Percentiles rank a stretch among this genome's conserved stretches.
Conservation (phyloP, 2,113 vertebrate genomes). For the Aptenodytes patagonicus region DNA sequence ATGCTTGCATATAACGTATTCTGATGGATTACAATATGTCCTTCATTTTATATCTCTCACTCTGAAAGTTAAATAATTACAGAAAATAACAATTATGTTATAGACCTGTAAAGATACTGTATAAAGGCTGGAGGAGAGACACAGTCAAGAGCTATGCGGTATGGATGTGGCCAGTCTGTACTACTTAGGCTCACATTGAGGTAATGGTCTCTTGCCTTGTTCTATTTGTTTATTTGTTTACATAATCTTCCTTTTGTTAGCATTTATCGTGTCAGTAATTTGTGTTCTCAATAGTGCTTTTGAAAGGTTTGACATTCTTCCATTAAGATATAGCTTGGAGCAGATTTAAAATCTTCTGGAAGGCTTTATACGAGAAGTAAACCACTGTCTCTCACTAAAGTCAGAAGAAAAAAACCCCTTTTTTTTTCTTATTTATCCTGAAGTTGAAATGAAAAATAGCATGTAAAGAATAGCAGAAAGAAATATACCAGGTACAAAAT, state of each 20-base stretch:
- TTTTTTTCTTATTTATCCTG: background rate
- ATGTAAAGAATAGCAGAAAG: background rate
- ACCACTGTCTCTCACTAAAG: background rate
- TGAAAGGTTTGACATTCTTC: background rate
- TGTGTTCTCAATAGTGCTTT: background rate
- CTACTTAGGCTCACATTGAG: background rate
- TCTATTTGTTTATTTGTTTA: background rate
- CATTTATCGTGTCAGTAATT: background rate
- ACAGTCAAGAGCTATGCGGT: background rate
- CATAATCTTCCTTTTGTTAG: background rate
- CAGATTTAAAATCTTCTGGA: background rate
- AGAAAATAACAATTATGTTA: background rate
- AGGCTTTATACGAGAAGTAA: background rate
- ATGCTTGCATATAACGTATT: background rate
- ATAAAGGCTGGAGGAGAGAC: background rate
- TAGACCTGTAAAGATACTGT: background rate
- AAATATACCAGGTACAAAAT: background rate
- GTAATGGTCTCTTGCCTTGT: background rate
- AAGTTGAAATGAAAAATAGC: background rate
- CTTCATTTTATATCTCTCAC: background rate
- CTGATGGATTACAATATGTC: background rate
- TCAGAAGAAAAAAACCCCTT: rapidly evolving
- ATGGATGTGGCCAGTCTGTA: background rate
- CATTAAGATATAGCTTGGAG: background rate
- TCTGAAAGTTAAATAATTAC: background rate